A percentile compares a stretch with the other conserved stretches of the same genome.
These are phyloP conservation scores for Erethizon dorsatum DNA, from an alignment of 2,797 vertebrate genomes.

Conservation along the genomic window DNA sequence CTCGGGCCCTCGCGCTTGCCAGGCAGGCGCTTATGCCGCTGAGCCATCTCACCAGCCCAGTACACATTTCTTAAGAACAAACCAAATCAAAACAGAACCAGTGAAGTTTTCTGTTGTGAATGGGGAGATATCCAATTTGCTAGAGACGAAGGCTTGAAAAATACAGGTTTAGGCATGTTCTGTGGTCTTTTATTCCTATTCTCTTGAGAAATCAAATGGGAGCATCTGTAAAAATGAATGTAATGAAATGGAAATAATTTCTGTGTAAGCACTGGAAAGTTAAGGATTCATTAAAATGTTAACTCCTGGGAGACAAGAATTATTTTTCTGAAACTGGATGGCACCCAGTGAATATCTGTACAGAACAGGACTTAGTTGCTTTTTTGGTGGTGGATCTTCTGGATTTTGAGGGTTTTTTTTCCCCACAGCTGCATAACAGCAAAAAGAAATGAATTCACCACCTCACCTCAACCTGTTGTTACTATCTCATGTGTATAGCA, in stretches of 20 bases:
- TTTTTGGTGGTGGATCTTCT: slow-evolving; percentile 20
- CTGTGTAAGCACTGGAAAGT: neutral
- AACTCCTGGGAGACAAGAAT: slow-evolving; percentile 31
- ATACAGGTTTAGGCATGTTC: slow-evolving; percentile 64
- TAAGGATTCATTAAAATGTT: slow-evolving; percentile 55
- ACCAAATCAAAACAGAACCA: neutral
- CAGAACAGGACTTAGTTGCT: neutral
- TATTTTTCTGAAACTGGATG: slow-evolving; percentile 45
- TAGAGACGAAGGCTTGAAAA: slow-evolving; percentile 50
- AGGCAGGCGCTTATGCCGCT: no score
- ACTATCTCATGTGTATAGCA: neutral
- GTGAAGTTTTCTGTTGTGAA: slow-evolving; percentile 10
- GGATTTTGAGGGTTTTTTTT: neutral
- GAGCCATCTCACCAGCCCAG: neutral
- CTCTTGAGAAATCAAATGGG: slow-evolving; percentile 70
- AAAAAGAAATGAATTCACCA: neutral
- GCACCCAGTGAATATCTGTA: neutral
- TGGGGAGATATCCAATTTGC: neutral
- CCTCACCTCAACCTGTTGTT: neutral
- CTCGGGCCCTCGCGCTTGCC: no score
- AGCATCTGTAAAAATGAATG: slow-evolving; percentile 75
- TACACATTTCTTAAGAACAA: slow-evolving; percentile 38
- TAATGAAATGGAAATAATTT: slow-evolving; percentile 73
- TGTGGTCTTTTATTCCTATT: slow-evolving; percentile 62
- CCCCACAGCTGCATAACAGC: neutral